Conservation (phyloP, 2,888 invertebrate genomes). For the Brenthis ino region DNA sequence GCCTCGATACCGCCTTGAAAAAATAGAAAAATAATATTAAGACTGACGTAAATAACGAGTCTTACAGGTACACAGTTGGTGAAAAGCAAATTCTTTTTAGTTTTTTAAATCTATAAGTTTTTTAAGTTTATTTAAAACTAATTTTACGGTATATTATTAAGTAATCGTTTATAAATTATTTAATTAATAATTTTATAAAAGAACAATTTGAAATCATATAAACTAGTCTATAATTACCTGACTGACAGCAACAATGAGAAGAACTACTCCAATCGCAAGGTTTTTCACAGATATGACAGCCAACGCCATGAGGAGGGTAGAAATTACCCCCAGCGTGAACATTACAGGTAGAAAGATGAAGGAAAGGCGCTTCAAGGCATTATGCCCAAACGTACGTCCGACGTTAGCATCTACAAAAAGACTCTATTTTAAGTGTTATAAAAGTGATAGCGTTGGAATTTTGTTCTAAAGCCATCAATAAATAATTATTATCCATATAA, state of each 20-base stretch:
- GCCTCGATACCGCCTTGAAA: slow-evolving; percentile 67
- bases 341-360: slow-evolving; percentile 88
- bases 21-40: not conserved
- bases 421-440: no score
- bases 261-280: slow-evolving; percentile 86
- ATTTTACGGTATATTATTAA: no score
- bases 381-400: slow-evolving; percentile 88
- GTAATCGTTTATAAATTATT: no score
- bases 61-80: not conserved
- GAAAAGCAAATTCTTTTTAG: no score
- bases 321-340: slow-evolving; percentile 89
- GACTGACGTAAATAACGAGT: not conserved
- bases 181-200: no score
- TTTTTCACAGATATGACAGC: slow-evolving; percentile 89
- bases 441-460: no score
- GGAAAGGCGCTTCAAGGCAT: slow-evolving; percentile 86
- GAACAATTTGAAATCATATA: no score
- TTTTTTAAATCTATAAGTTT: no score
- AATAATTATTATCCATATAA: no score
- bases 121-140: no score
- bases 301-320: slow-evolving; percentile 86
- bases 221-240: slow-evolving; percentile 61
- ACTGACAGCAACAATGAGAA: slow-evolving; percentile 83
- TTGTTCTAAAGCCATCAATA: no score
- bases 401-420: slow-evolving; percentile 62